Evolutionary conservation across 2,113 vertebrate species (phyloP).

Genomic region (Girardinichthys multiradiatus): DNA sequence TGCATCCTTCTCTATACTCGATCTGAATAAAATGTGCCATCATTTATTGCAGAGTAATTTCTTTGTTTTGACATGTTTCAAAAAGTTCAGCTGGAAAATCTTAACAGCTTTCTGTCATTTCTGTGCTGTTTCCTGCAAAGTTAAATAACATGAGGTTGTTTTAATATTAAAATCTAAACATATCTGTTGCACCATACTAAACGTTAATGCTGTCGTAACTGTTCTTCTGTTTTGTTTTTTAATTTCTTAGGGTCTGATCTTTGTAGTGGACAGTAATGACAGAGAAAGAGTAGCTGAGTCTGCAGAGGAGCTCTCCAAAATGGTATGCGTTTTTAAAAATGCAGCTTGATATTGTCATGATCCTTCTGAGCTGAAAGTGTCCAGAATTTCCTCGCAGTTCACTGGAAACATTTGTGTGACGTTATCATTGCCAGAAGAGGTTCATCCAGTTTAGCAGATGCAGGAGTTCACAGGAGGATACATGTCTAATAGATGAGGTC

Average conservation of each 20-base stretch:
- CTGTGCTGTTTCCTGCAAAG: no score
- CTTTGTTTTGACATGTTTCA: no score
- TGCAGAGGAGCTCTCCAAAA: constrained; percentile 89
- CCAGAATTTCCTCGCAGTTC: background rate
- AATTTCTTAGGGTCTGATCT: constrained; percentile 87
- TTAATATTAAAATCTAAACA: no score
- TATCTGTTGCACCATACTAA: background rate
- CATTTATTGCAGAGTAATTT: no score
- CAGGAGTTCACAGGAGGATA: background rate
- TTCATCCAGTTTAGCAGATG: background rate
- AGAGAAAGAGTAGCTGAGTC: constrained; percentile 89
- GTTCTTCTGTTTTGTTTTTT: background rate
- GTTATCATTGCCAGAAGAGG: background rate
- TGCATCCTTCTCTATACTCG: no score
- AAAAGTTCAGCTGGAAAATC: no score
- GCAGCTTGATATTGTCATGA: background rate
- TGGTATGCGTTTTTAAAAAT: constrained; percentile 78
- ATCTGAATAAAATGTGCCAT: no score
- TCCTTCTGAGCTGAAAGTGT: background rate
- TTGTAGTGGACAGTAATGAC: constrained; percentile 96
- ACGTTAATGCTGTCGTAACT: background rate
- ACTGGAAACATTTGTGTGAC: background rate
- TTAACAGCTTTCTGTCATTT: no score
- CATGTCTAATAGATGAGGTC: background rate
- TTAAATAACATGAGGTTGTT: no score